Evolutionary conservation across 2,888 invertebrate genomes (phyloP).

Genomic region (Himalopsyche tibetana): DNA sequence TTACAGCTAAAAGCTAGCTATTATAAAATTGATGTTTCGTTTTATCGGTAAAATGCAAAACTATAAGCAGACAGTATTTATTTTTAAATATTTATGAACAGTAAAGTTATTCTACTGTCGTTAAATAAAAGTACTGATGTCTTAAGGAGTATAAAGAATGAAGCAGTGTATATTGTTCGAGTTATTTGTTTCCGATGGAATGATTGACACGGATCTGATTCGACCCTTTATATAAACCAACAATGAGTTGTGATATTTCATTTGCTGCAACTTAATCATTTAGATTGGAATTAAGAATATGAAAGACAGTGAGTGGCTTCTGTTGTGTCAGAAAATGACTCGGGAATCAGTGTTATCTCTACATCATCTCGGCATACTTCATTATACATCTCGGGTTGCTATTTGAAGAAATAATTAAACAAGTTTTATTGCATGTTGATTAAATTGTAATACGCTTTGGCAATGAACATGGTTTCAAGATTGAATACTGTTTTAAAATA

Average conservation of each 20-base stretch:
- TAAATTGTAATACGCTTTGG: slow-evolving; percentile 10
- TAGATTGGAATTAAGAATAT: slow-evolving; percentile 44
- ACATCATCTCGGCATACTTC: slow-evolving; percentile 1
- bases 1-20: no score
- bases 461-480: not conserved
- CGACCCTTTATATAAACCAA: slow-evolving; percentile 28
- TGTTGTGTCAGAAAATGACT: slow-evolving; percentile 36
- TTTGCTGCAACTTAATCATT: slow-evolving; percentile 13
- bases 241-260: slow-evolving; percentile 43
- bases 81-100: no score
- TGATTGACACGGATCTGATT: slow-evolving; percentile 34
- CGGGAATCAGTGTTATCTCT: slow-evolving; percentile 7
- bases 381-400: slow-evolving; percentile 9
- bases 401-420: slow-evolving; percentile 32
- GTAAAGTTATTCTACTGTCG: no score
- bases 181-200: not conserved
- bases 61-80: no score
- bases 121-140: no score
- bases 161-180: not conserved
- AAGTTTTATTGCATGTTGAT: slow-evolving; percentile 28
- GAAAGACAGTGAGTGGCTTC: slow-evolving; percentile 45
- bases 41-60: no score
- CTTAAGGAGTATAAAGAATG: no score
- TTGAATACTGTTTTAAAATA: not conserved
- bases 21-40: no score